Evolutionary conservation across 2,888 invertebrate species (phyloP), one percentile per base, ranked within the genome.

Genomic region (Papilio gigon): DNA sequence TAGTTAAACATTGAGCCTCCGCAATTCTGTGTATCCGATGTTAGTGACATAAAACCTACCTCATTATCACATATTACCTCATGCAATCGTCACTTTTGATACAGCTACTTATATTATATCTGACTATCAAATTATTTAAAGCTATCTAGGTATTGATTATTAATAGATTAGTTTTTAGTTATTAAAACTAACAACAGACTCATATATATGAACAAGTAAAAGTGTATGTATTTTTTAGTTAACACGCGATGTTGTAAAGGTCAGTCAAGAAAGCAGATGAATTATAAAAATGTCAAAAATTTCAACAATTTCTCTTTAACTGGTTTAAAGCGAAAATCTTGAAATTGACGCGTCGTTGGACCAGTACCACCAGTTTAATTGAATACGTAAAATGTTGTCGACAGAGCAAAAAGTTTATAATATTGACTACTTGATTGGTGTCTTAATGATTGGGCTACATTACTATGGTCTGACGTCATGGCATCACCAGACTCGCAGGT

Each of bases 401-500:
- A 47, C 33, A 25, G 12, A 74, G 77, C 77, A 75, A 75, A 78
- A 77, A 77, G 71, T 72, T n/a, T 71, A 70, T 75, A 76, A 77
- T 78, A 77, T 74, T 71, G 70, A 71, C 75, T 72, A 65, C 73
- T 78, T 77, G 78, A 80, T 79, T 78, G 79, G 76, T 73, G 71
- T 72, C 77, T 77, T 79, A 78, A 81, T 80, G 74, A 82, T 74
- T 72, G 72, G 71, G 67, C 70, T 70, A 75, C 80, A 83, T 82
- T 84, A 80, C 78, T 78, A 70, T 66, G 42, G 53, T 73, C 74
- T 89, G 86, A 88, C 88, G 86, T 90, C 89, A 90, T 68, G 79
- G 70, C 63, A 78, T 47, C 77, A 78, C 85, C 84, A 90, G 90
- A 90, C 89, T 78, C 78, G 77, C 89, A 87, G 90, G 90, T 89